Evolutionary conservation across 2,113 vertebrate species (phyloP), one percentile per base, ranked within the genome.

Genomic region (Myotis lucifugus): DNA sequence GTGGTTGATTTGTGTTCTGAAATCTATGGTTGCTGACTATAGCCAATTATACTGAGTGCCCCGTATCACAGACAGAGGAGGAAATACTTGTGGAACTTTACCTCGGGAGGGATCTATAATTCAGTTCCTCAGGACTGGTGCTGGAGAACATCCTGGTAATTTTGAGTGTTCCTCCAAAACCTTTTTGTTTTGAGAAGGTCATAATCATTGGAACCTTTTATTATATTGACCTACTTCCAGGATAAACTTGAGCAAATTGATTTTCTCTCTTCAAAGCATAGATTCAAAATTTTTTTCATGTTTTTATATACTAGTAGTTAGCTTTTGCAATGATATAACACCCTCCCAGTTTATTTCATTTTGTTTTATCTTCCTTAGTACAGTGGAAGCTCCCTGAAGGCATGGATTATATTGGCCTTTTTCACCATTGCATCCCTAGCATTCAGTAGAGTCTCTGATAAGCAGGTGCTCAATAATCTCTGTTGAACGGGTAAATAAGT

Each of bases 171-270:
- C 61, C 21, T 95, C 42, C 56, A 88, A 90, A 94, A 94, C 25
- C 10, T 27, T 64, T 67, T 74, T 54, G 42, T 83, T 90, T 72
- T 37, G 67, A 88, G 91, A 94, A 85, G 56, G 56, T 96, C 82
- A 82, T 84, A 81, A 61, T 93, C 59, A 85, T 56, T 77, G 48
- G 29, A 88, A 95, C 9, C 29, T 96, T 95, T 93, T 79, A 82
- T 85, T 91, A 79, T 90, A 21, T 77, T 96, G 92, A 95, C 88
- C 67, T 87, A 88, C 54, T 93, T 97, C 25, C 17, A 76, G 77
- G 82, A 88, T 83, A 90, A 96, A 90, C 61, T 87, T 84, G 70
- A 94, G n/a, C 29, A 91, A 89, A 92, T 88, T 94, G 88, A 81
- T 93, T 96, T 95, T 88, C 29, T 89, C 67, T 93, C 70, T 87